A percentile compares a stretch with the other conserved stretches of the same genome.
Conservation (phyloP, 2,888 invertebrate genomes). For the Hydraecia micacea region DNA sequence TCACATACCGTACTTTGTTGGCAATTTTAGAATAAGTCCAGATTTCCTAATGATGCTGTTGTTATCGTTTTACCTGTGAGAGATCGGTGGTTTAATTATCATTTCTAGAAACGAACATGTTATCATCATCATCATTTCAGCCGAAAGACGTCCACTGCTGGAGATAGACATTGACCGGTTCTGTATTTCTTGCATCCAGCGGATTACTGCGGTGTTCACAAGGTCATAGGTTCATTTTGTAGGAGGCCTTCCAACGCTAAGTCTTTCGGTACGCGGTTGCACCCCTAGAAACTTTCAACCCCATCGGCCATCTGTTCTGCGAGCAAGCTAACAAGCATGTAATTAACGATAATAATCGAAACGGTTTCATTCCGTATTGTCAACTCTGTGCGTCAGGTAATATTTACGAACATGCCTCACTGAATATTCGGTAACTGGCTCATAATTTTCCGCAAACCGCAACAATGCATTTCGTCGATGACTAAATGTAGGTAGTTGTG, state of each 20-base stretch:
- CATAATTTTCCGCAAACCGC: constrained; percentile 48
- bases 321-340: not conserved
- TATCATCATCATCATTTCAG: not conserved
- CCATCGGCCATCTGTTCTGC: not conserved
- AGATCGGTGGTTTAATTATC: not conserved
- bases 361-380: not conserved
- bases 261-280: not conserved
- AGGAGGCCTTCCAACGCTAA: not conserved
- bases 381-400: not conserved
- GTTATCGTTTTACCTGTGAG: not conserved
- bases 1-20: not conserved
- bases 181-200: not conserved
- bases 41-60: not conserved
- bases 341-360: not conserved
- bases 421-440: constrained; percentile 31
- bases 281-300: not conserved
- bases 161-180: not conserved
- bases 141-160: not conserved
- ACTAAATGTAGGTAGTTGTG: constrained; percentile 14
- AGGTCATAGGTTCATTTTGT: not conserved
- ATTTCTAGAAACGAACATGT: not conserved
- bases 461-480: constrained; percentile 34
- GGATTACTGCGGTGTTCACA: not conserved
- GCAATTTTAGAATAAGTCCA: not conserved
- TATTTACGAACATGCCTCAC: constrained; percentile 17